Base-by-base conservation (phyloP, 2,797 vertebrate genomes). In the Alfaro cultratus region DNA sequence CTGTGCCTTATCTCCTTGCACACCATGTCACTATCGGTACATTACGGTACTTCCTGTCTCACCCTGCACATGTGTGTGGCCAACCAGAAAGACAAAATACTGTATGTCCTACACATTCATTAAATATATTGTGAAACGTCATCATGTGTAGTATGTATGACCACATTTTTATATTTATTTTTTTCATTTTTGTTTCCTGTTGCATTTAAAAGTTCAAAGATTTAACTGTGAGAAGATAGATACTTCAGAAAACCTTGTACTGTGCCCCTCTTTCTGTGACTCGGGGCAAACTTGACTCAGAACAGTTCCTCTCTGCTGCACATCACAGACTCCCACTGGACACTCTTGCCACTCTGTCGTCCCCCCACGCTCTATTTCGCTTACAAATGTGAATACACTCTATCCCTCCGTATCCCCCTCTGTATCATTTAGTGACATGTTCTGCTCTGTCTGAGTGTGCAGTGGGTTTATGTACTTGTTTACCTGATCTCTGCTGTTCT, bases 291-390 rank as follows among this genome's bases (percentile, higher is more conserved):
- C 87, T 93, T 83, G 82, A 88, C 77, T 92, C 79, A 80, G 76
- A 90, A 80, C 85, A 78, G 91, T 91, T 94, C 85, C 83, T 91
- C 88, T 91, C 88, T 74, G 88, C 86, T 90, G 88, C 90, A 88
- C 93, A 90, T 89, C 86, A 70, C 77, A 3, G 8, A 71, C 78
- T 93, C 92, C 91, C 92, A 77, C 82, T 18, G 90, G 90, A 92
- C 29, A 8, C 85, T 80, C 85, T 80, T 82, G 84, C 86, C 79
- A 83, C 89, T 92, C 91, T 67, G 75, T 83, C 83, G 84, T 92
- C 90, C 90, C 89, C 89, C 86, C 86, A 92, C 86, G 90, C 86
- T 94, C 90, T 89, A 87, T 87, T 92, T 92, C 87, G 77, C 86
- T 85, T 87, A 81, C 83, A 86, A 92, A 93, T 90, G 89, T 88